phyloP scores from a whole-genome alignment of 2,888 invertebrate genomes.

The Linnaemya tessellans region DNA sequence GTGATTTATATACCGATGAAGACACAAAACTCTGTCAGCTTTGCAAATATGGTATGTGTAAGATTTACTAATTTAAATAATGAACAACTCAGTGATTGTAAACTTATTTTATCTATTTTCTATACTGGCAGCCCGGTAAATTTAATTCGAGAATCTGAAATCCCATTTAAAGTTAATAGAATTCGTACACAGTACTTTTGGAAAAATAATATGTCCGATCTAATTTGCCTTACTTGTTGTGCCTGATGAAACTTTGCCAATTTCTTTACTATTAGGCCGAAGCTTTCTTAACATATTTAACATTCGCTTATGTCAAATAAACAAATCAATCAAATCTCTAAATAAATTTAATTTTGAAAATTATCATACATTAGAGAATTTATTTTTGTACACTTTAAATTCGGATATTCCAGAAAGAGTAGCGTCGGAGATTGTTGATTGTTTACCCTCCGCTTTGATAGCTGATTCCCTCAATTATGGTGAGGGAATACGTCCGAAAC shows the following conservation, averaged over 20 bases:
- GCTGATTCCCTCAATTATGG: not conserved
- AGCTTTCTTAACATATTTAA: not conserved
- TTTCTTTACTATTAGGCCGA: no score
- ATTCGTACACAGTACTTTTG: conserved; percentile 32
- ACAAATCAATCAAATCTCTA: not conserved
- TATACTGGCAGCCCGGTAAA: conserved; percentile 59
- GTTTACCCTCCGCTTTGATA: not conserved
- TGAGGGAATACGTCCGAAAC: not conserved
- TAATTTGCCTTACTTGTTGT: conserved; percentile 44
- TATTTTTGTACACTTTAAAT: not conserved
- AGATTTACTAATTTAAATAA: conserved; percentile 28
- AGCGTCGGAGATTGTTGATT: not conserved
- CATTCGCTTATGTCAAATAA: conserved; percentile 38
- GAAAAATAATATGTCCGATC: conserved; percentile 38
- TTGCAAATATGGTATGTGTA: conserved; percentile 50
- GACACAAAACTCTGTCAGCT: conserved; percentile 32
- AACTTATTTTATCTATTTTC: no score
- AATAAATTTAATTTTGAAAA: conserved; percentile 16
- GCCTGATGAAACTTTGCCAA: no score
- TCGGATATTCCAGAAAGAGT: not conserved
- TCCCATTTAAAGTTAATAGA: conserved; percentile 48
- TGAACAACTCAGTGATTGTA: not conserved
- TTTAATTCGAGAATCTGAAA: conserved; percentile 57
- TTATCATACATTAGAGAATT: no score
- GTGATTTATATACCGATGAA: conserved; percentile 12